Percentiles rank a stretch among this genome's conserved stretches.
Evolutionary conservation across 2,888 invertebrate species (phyloP).

Genomic region (Trilocha varians): DNA sequence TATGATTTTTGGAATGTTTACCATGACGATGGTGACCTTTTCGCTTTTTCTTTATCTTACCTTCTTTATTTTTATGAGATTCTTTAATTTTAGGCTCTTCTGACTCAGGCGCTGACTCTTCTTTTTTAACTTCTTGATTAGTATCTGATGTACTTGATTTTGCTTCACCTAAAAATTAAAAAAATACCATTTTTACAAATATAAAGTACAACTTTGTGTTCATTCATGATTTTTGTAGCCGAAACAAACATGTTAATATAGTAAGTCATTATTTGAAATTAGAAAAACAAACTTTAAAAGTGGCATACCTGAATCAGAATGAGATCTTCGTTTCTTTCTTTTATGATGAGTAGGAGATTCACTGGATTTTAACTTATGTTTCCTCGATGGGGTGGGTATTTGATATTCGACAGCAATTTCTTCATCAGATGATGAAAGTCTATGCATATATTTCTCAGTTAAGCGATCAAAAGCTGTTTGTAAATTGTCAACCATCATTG

Average conservation of each 20-base stretch:
- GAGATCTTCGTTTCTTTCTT: slow-evolving; percentile 54
- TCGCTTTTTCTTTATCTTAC: slow-evolving; percentile 59
- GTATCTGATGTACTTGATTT: slow-evolving; percentile 44
- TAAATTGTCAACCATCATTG: slow-evolving; percentile 89
- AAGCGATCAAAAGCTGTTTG: slow-evolving; percentile 86
- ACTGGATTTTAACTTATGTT: slow-evolving; percentile 54
- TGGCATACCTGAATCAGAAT: slow-evolving; percentile 42
- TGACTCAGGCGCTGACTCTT: slow-evolving; percentile 18
- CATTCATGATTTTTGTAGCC: too few species aligned
- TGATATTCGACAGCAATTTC: slow-evolving; percentile 80
- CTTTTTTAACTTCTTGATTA: slow-evolving; percentile 23
- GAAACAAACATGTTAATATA: too few species aligned
- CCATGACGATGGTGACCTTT: slow-evolving; percentile 61
- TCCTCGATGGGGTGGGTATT: slow-evolving; percentile 59
- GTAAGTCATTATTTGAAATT: neutral
- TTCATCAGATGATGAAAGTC: slow-evolving; percentile 85
- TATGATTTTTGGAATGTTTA: slow-evolving; percentile 64
- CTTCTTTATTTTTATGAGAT: slow-evolving; percentile 54
- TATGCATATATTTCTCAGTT: slow-evolving; percentile 87
- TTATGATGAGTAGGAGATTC: slow-evolving; percentile 51
- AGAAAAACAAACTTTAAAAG: slow-evolving; percentile 2
- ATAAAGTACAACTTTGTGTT: too few species aligned
- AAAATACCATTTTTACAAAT: slow-evolving; percentile 3
- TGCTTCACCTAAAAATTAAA: slow-evolving; percentile 34
- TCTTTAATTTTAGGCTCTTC: slow-evolving; percentile 41